Conservation (phyloP, 2,113 vertebrate species). For the Neodon shergylaensis region DNA sequence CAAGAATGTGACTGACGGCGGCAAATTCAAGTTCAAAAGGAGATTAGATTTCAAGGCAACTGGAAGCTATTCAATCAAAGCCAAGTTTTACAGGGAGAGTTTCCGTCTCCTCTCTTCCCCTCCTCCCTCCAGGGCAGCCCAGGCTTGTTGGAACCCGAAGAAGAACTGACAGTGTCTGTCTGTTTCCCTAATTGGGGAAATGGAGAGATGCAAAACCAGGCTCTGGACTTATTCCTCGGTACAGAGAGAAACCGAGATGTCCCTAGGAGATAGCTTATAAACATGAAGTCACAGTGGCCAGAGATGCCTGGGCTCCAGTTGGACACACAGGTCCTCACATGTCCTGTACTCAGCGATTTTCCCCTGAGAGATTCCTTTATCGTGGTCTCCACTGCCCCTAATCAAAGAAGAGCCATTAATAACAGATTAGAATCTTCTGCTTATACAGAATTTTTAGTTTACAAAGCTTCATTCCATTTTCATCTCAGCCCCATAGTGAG, state of each 20-base stretch:
- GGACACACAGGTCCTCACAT: too few species aligned
- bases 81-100: conserved; percentile 83
- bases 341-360: background rate
- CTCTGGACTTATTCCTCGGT: conserved; percentile 18
- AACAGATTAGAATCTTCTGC: background rate
- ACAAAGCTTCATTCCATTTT: background rate
- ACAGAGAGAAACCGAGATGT: background rate
- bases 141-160: conserved; percentile 73
- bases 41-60: conserved; percentile 89
- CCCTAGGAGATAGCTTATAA: background rate
- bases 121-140: conserved; percentile 76
- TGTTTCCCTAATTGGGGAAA: conserved; percentile 69
- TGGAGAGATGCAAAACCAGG: conserved; percentile 69
- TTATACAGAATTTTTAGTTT: background rate
- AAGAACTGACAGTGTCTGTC: conserved; percentile 50
- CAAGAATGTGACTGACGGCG: conserved; percentile 87
- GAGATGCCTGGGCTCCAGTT: background rate
- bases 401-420: background rate
- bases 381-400: background rate
- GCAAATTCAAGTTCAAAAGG: conserved; percentile 88
- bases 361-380: background rate
- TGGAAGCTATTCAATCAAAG: conserved; percentile 88
- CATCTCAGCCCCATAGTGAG: background rate
- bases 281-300: background rate
- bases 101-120: conserved; percentile 76